A percentile compares a stretch with the other conserved stretches of the same genome.
phyloP scores from a whole-genome alignment of 2,888 invertebrate genomes.

The Dryocosmus kuriphilus region DNA sequence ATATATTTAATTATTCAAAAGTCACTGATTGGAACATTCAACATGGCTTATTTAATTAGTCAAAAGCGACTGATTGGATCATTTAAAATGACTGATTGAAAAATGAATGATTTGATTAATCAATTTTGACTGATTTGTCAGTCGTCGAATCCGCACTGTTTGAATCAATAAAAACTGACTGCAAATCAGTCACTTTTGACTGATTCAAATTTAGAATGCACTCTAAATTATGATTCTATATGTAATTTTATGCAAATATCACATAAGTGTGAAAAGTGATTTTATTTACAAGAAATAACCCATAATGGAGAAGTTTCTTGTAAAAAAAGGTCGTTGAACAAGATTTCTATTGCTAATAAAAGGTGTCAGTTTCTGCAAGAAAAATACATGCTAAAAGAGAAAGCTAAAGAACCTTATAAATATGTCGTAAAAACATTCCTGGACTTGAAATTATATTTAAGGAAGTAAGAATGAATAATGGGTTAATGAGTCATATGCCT shows the following conservation, averaged over 20 bases:
- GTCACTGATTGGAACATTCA: too few relatives aligned
- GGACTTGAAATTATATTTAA: background rate
- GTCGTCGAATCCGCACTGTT: too few relatives aligned
- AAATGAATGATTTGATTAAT: too few relatives aligned
- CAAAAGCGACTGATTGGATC: too few relatives aligned
- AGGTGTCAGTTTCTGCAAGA: background rate
- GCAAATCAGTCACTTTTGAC: too few relatives aligned
- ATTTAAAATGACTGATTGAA: too few relatives aligned
- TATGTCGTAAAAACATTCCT: background rate
- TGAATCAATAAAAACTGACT: too few relatives aligned
- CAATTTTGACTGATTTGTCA: too few relatives aligned
- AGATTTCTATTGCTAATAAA: background rate
- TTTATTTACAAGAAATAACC: background rate
- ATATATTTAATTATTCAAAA: too few relatives aligned
- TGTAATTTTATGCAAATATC: background rate
- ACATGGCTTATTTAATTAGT: too few relatives aligned
- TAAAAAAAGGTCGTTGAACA: background rate
- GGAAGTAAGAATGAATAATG: background rate
- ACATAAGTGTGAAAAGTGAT: background rate
- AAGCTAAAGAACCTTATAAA: conserved; percentile 1
- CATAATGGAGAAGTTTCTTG: background rate
- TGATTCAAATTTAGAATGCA: too few relatives aligned
- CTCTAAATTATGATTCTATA: background rate
- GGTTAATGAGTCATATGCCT: too few relatives aligned
- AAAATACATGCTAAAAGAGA: conserved; percentile 22